A percentile compares a stretch with the other conserved stretches of the same genome.
Conservation (phyloP, 1,140 invertebrate genomes). For the Leptestheria dahalacensis region DNA sequence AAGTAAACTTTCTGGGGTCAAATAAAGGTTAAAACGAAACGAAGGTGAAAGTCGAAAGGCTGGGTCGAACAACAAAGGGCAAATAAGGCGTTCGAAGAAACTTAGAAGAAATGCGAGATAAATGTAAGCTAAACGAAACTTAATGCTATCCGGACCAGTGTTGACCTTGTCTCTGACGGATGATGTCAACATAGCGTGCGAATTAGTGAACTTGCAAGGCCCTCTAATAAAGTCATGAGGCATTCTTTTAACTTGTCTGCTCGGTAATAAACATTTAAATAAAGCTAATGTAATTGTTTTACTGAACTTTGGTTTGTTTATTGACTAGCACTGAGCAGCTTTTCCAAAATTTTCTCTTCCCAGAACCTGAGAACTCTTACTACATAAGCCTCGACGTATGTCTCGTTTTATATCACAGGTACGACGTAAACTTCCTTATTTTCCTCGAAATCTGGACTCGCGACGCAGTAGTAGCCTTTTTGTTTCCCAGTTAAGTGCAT, state of each 20-base stretch:
- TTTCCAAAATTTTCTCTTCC: constrained; percentile 20
- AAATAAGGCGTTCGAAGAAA: no score
- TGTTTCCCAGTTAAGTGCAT: constrained; percentile 20
- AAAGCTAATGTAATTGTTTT: neutral
- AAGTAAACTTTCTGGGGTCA: no score
- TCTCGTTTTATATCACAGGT: neutral
- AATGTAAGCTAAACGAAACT: no score
- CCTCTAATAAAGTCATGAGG: constrained; percentile 22
- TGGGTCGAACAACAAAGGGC: no score
- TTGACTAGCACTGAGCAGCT: constrained; percentile 11
- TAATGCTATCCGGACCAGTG: no score
- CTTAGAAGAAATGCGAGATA: no score
- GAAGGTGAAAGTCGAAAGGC: no score
- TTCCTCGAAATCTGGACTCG: neutral
- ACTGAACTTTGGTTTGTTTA: constrained; percentile 9
- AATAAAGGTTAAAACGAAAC: no score
- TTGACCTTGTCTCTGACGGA: constrained; percentile 19
- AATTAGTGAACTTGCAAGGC: constrained; percentile 25
- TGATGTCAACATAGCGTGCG: constrained; percentile 22
- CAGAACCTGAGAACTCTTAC: constrained; percentile 25
- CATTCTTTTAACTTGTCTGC: constrained; percentile 13
- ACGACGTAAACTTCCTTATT: neutral
- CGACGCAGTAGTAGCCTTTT: neutral
- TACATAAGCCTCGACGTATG: constrained; percentile 25
- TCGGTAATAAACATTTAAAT: neutral